Evolutionary conservation across 2,888 invertebrate genomes (phyloP).

Genomic region (Bellardia pandia): DNA sequence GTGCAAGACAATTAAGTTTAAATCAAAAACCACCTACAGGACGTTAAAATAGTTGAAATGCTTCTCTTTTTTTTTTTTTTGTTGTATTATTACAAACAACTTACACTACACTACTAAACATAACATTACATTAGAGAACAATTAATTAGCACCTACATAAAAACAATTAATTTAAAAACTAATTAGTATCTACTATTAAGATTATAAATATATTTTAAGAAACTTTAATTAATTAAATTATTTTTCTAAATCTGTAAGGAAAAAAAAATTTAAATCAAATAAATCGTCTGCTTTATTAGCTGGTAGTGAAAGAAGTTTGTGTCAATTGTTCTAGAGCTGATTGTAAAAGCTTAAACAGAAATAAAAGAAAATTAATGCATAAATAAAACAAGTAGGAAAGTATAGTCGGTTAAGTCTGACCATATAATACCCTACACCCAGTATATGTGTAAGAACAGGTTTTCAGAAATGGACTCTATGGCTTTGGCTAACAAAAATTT

Average conservation of each 20-base stretch:
- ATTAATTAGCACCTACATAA: constrained; percentile 29
- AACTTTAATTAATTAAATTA: constrained; percentile 32
- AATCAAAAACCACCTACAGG: constrained; percentile 79
- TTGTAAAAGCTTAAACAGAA: constrained; percentile 50
- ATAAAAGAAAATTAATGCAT: constrained; percentile 2
- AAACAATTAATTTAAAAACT: constrained; percentile 61
- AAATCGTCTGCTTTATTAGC: constrained; percentile 70
- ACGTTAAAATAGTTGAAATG: constrained; percentile 75
- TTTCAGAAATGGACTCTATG: no score
- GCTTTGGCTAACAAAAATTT: no score
- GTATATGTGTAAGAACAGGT: no score
- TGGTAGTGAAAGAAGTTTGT: constrained; percentile 63
- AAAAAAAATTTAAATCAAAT: constrained; percentile 32
- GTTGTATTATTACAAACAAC: constrained; percentile 11
- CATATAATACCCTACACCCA: no score
- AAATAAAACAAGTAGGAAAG: no score
- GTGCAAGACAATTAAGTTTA: constrained; percentile 85
- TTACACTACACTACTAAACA: constrained; percentile 6
- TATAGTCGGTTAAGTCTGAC: no score
- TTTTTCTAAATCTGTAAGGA: constrained; percentile 6
- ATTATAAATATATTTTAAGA: constrained; percentile 21
- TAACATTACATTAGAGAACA: constrained; percentile 13
- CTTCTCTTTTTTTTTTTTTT: constrained; percentile 8
- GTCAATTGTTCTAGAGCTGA: constrained; percentile 72
- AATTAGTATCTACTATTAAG: constrained; percentile 53